A percentile compares a stretch with the other conserved stretches of the same genome.
These are phyloP conservation scores for Naso thynnoides DNA, from an alignment of 2,797 vertebrate species.

Conservation along the genomic window DNA sequence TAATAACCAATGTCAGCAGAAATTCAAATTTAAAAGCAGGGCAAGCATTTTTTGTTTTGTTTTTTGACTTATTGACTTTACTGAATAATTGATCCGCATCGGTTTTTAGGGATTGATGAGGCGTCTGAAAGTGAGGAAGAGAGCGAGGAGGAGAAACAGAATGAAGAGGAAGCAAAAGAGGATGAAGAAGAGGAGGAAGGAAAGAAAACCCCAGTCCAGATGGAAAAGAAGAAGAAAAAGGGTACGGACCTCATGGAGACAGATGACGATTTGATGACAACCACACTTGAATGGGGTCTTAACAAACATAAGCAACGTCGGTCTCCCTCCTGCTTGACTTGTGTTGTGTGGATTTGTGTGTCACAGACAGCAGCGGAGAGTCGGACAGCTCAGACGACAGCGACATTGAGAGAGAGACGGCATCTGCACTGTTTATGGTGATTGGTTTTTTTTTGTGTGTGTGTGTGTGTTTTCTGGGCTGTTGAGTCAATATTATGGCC, in stretches of 20 bases:
- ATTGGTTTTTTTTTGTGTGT: slow-evolving; percentile 50
- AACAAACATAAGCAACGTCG: neutral
- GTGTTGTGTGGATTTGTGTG: slow-evolving; percentile 14
- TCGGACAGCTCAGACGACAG: slow-evolving; percentile 93
- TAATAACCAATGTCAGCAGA: neutral
- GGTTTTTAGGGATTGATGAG: slow-evolving; percentile 87
- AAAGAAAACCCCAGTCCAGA: slow-evolving; percentile 87
- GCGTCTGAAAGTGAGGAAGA: slow-evolving; percentile 92
- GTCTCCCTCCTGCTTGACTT: neutral
- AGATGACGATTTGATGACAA: neutral
- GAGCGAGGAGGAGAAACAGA: slow-evolving; percentile 92
- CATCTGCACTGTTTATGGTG: slow-evolving; percentile 93
- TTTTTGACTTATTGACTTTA: neutral
- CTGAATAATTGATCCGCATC: neutral
- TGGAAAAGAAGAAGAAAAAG: slow-evolving; percentile 89
- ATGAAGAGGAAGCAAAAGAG: slow-evolving; percentile 89
- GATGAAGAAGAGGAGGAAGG: slow-evolving; percentile 91
- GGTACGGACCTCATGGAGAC: slow-evolving; percentile 54
- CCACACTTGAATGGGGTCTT: neutral
- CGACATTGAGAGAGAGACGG: slow-evolving; percentile 92
- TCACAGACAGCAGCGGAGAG: slow-evolving; percentile 92
- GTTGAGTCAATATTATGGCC: too few relatives aligned
- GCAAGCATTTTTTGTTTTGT: too few relatives aligned
- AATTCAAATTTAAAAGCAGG: too few relatives aligned
- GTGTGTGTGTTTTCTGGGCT: neutral